phyloP scores from a whole-genome alignment of 1,140 invertebrate genomes.

The Kradibia gibbosae region DNA sequence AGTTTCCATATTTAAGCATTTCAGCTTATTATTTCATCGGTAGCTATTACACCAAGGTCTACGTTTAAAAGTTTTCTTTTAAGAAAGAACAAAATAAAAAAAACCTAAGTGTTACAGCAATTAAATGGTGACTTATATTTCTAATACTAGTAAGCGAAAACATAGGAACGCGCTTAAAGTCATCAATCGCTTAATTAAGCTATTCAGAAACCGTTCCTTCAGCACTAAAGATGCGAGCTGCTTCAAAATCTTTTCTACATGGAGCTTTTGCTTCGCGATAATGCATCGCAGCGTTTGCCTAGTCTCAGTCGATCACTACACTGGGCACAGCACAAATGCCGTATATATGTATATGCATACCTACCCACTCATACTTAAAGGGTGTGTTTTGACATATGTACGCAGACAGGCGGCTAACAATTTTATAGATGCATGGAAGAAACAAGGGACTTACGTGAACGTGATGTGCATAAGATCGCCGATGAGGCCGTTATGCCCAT shows the following conservation, averaged over 20 bases:
- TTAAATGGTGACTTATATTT: too few relatives aligned
- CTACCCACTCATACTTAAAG: background rate
- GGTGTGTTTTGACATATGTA: background rate
- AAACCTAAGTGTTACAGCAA: too few relatives aligned
- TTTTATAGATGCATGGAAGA: background rate
- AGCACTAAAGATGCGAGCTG: background rate
- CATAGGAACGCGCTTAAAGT: constrained; percentile 48
- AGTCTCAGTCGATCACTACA: background rate
- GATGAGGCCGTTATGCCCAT: constrained; percentile 61
- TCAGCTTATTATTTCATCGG: too few relatives aligned
- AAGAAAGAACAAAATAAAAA: too few relatives aligned
- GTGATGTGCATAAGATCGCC: constrained; percentile 63
- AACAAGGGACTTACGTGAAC: constrained; percentile 57
- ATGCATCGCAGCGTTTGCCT: background rate
- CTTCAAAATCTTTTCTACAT: background rate
- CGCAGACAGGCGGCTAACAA: background rate
- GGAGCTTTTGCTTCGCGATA: background rate
- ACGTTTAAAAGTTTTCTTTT: too few relatives aligned
- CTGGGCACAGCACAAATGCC: background rate
- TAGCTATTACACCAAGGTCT: too few relatives aligned
- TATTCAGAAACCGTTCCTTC: constrained; percentile 54
- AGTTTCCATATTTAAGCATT: too few relatives aligned
- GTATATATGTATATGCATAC: background rate
- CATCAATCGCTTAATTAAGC: constrained; percentile 46
- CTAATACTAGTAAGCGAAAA: too few relatives aligned